A percentile compares a stretch with the other conserved stretches of the same genome.
Evolutionary conservation across 2,113 vertebrate genomes (phyloP).

Genomic region (Toxostoma redivivum): DNA sequence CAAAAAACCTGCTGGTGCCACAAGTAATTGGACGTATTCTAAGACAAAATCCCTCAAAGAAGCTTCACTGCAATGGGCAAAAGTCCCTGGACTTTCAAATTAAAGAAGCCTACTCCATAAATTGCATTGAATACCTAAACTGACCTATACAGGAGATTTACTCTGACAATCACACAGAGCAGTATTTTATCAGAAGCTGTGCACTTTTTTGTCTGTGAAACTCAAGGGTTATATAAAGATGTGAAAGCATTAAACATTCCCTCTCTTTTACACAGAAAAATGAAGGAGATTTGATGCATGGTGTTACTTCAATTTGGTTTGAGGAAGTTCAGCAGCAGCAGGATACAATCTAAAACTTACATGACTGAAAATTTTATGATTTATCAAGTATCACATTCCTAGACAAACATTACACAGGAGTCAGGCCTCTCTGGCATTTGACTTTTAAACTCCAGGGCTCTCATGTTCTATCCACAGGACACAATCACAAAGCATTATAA

Average conservation of each 20-base stretch:
- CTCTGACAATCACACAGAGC: background rate
- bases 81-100: background rate
- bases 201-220: background rate
- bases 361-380: background rate
- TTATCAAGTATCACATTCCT: background rate
- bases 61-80: background rate
- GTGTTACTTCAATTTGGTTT: background rate
- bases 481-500: background rate
- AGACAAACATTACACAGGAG: background rate
- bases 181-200: background rate
- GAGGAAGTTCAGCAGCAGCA: background rate
- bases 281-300: background rate
- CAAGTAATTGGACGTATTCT: background rate
- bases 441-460: background rate
- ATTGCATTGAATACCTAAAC: background rate
- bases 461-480: background rate
- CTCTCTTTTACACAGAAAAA: background rate
- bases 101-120: background rate
- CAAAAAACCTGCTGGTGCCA: background rate
- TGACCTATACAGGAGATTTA: background rate
- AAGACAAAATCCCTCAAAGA: background rate
- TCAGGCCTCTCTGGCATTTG: background rate
- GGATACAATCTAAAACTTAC: background rate
- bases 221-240: background rate
- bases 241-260: background rate